Percentiles rank a stretch among this genome's conserved stretches.
These are phyloP conservation scores for Gnatocerus cornutus DNA, from an alignment of 2,888 invertebrate genomes.

Conservation along the genomic window DNA sequence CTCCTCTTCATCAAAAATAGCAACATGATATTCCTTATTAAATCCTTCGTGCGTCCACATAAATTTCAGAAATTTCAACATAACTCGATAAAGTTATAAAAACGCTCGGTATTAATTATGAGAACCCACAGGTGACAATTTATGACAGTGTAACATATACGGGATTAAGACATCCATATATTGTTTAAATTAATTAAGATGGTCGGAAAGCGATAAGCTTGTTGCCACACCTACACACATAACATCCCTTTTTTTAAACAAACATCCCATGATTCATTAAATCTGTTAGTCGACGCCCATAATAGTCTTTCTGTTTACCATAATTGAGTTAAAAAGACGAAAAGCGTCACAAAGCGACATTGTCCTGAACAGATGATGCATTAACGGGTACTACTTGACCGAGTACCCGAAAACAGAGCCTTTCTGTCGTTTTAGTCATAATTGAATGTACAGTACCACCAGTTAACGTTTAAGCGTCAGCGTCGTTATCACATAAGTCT, in stretches of 20 bases:
- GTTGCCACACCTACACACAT: conserved; percentile 25
- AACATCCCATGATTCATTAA: conserved; percentile 15
- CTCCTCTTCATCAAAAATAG: not conserved
- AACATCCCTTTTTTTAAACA: conserved; percentile 15
- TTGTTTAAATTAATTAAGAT: conserved; percentile 42
- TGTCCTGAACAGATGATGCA: conserved; percentile 32
- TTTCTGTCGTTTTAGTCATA: conserved; percentile 12
- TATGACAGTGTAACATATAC: conserved; percentile 12
- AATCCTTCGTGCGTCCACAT: not conserved
- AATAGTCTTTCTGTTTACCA: conserved; percentile 24
- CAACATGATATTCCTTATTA: conserved; percentile 17
- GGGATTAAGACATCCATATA: conserved; percentile 37
- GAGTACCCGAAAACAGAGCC: conserved; percentile 26
- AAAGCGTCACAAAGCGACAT: conserved; percentile 38
- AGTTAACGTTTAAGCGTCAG: conserved; percentile 15
- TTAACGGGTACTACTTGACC: not conserved
- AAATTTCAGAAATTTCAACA: conserved; percentile 17
- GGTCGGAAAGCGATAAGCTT: conserved; percentile 19
- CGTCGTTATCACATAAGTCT: conserved; percentile 27
- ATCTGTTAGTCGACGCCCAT: not conserved
- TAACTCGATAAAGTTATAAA: conserved; percentile 24
- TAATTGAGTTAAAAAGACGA: conserved; percentile 45
- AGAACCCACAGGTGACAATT: conserved; percentile 25
- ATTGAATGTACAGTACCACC: not conserved
- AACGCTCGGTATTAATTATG: conserved; percentile 32